Conservation (phyloP, 1,140 invertebrate species). For the Ridgeia piscesae region DNA sequence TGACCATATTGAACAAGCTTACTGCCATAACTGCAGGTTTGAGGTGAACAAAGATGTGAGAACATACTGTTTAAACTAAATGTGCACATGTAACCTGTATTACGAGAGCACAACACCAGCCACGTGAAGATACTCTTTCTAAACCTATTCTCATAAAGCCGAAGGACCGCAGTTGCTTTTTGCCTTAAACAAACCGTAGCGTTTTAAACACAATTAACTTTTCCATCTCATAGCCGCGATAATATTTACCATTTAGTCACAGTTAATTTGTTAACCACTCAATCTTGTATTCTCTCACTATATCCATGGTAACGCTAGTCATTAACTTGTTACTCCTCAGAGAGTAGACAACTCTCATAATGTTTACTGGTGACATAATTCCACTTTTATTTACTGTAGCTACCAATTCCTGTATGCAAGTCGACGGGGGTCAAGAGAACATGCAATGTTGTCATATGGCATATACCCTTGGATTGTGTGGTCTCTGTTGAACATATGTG, state of each 20-base stretch:
- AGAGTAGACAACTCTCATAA: background rate
- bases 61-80: too few species aligned
- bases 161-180: too few species aligned
- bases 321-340: background rate
- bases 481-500: background rate
- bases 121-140: too few species aligned
- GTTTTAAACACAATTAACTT: too few species aligned
- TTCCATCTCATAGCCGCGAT: too few species aligned
- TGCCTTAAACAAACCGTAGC: too few species aligned
- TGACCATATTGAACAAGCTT: too few species aligned
- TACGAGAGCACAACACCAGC: too few species aligned
- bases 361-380: background rate
- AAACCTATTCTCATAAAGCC: too few species aligned
- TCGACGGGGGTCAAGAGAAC: background rate
- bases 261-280: background rate
- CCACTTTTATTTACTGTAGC: background rate
- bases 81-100: too few species aligned
- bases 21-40: too few species aligned
- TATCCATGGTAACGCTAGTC: background rate
- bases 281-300: background rate
- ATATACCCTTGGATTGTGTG: background rate
- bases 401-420: background rate
- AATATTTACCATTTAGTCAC: background rate
- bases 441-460: background rate
- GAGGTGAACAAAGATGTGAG: too few species aligned